Evolutionary conservation across 2,797 vertebrate species (phyloP).

Genomic region (Lacerta bilineata): DNA sequence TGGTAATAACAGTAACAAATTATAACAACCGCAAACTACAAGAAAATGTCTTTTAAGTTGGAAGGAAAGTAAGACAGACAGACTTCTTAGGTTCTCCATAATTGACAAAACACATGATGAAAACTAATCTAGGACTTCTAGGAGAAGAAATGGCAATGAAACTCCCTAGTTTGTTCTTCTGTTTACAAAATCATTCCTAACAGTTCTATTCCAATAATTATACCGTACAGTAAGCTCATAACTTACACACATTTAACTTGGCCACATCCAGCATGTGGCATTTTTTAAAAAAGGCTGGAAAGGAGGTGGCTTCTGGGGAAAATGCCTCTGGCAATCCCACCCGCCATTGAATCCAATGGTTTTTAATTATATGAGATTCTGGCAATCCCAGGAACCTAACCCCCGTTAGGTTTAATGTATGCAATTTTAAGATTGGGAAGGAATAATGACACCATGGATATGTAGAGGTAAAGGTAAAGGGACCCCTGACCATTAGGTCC

Average conservation of each 20-base stretch:
- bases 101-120: not conserved
- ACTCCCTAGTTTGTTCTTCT: not conserved
- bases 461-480: no score
- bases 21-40: not conserved
- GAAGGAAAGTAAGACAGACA: not conserved
- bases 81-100: not conserved
- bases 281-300: no score
- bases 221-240: no score
- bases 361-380: no score
- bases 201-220: not conserved
- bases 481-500: no score
- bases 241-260: no score
- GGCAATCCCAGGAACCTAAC: no score
- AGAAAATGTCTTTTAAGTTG: not conserved
- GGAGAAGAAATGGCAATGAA: not conserved
- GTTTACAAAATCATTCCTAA: not conserved
- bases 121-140: not conserved
- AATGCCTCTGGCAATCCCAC: no score
- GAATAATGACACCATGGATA: conserved; percentile 10
- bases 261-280: no score
- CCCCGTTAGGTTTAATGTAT: not conserved
- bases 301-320: no score
- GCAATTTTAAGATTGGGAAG: not conserved
- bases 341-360: no score
- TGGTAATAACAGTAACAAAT: not conserved